These are phyloP conservation scores for Fukomys damarensis DNA, from an alignment of 2,113 vertebrate genomes.

Conservation along the genomic window DNA sequence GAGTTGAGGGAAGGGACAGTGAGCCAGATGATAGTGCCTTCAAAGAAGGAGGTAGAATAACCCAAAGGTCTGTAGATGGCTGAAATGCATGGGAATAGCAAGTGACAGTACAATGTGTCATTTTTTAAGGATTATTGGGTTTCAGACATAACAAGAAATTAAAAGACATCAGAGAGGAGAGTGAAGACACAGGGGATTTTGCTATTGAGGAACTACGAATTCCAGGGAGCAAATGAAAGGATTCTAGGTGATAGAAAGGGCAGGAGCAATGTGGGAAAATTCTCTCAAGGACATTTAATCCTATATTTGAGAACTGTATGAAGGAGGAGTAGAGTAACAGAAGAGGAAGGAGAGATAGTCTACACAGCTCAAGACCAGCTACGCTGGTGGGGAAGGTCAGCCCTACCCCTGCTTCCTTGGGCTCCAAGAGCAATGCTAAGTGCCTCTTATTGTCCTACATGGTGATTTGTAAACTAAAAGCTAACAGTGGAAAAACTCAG, in stretches of 20 bases:
- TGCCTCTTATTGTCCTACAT: neutral
- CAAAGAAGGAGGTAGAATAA: neutral
- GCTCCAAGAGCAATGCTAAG: neutral
- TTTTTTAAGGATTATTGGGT: neutral
- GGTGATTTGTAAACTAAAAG: neutral
- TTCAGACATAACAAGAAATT: neutral
- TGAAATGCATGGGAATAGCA: neutral
- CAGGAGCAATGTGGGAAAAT: neutral
- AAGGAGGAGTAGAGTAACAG: neutral
- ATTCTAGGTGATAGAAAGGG: neutral
- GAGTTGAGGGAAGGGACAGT: neutral
- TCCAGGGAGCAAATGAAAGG: neutral
- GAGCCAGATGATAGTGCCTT: neutral
- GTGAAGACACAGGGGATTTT: neutral
- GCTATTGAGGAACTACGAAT: neutral
- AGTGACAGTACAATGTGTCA: neutral
- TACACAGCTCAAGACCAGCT: neutral
- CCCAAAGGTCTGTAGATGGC: neutral
- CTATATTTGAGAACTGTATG: neutral
- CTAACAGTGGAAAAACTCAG: neutral
- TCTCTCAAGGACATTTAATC: neutral
- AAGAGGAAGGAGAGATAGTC: neutral
- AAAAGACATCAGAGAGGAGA: neutral
- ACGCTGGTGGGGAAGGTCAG: neutral
- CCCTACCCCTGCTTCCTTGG: fast-evolving